Conservation (phyloP, 2,888 invertebrate species). For the Cyaniris semiargus region DNA sequence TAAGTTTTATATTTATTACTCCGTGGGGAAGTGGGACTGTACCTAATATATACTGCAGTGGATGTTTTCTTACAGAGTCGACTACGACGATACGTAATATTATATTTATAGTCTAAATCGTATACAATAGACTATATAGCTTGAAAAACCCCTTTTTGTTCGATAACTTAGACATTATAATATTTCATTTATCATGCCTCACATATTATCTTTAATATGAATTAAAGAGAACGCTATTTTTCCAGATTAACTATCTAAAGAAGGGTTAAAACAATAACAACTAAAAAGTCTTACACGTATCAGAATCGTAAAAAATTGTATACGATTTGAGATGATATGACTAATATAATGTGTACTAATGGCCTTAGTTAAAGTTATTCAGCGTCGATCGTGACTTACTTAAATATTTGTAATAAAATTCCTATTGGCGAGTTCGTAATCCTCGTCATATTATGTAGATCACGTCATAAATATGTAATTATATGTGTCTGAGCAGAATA, state of each 20-base stretch:
- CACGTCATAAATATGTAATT: constrained; percentile 24
- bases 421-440: constrained; percentile 24
- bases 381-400: constrained; percentile 30
- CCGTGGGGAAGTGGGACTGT: not conserved
- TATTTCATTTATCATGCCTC: too few species aligned
- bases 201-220: too few species aligned
- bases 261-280: too few species aligned
- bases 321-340: not conserved
- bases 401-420: constrained; percentile 31
- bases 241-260: too few species aligned
- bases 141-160: too few species aligned
- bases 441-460: constrained; percentile 22
- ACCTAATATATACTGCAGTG: too few species aligned
- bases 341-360: not conserved
- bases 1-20: not conserved
- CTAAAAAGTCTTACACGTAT: not conserved
- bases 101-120: too few species aligned
- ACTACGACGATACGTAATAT: too few species aligned
- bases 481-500: constrained; percentile 10
- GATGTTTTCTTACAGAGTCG: too few species aligned
- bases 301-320: not conserved
- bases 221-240: too few species aligned
- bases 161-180: too few species aligned
- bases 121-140: too few species aligned
- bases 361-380: constrained; percentile 25